Evolutionary conservation across 2,888 invertebrate genomes (phyloP), one percentile per base, ranked within the genome.

Genomic region (Drosophila anceps): DNA sequence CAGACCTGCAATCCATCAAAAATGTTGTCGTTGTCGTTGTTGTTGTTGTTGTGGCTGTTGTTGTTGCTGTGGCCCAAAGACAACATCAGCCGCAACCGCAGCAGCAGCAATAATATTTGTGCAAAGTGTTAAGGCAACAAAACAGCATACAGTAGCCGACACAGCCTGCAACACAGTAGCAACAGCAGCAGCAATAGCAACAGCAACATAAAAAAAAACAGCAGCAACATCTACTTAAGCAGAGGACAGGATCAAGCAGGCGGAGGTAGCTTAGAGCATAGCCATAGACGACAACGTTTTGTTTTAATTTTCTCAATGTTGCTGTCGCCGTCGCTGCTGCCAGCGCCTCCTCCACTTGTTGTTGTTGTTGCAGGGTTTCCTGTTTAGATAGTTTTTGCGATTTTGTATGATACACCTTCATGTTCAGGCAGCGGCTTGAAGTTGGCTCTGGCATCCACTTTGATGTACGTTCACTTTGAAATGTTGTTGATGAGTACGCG

Each of bases 111-210:
- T 82, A 84, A 88, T 88, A 88, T 88, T 85, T 88, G 89, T 85
- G 90, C 81, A 82, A 84, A 84, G 90, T 84, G 88, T 90, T 84
- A 77, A 85, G 88, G 84, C 89, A 82, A 82, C 84, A 76, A 79
- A 84, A 73, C 86, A 76, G 70, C 75, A 77, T 76, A 85, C 88
- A 75, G 85, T 88, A 88, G 66, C 69, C 43, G 67, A 74, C 51
- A 62, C 48, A n/a, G 58, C 46, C 61, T 41, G 65, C 64, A 70
- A 54, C 35, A 72, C 66, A 63, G 67, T 58, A 73, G 67, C 73
- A 51, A 13, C 67, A 50, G 41, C 60, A 76, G 37, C 61, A 44
- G 57, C 65, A 61, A 58, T 53, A 73, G 61, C 65, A 57, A 35
- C 59, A 76, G 44, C 62, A 64, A n/a, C 55, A 53, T 20, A 51